These are phyloP conservation scores for Pachycephala philippinensis DNA, from an alignment of 2,113 vertebrate genomes.

Conservation along the genomic window DNA sequence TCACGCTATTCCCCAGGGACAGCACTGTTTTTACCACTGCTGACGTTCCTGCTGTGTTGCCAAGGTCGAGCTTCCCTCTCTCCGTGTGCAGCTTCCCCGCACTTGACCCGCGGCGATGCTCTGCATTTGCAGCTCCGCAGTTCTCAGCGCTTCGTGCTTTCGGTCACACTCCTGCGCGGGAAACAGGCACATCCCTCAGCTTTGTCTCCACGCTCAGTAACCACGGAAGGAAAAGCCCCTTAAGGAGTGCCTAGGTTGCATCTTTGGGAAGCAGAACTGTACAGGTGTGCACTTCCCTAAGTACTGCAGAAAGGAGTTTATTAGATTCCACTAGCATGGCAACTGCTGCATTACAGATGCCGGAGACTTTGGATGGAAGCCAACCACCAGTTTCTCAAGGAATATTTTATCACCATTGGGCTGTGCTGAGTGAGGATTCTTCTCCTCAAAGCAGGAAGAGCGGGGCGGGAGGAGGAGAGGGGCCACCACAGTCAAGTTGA, in stretches of 20 bases:
- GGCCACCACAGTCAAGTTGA: slow-evolving; percentile 15
- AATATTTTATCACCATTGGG: neutral
- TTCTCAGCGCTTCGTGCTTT: neutral
- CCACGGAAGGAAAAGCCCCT: neutral
- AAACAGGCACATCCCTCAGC: neutral
- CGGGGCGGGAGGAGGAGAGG: neutral
- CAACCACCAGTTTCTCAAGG: neutral
- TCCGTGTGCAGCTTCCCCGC: rapidly evolving
- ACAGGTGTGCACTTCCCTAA: slow-evolving; percentile 18
- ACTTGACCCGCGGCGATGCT: neutral
- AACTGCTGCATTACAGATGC: slow-evolving; percentile 14
- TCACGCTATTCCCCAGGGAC: rapidly evolving
- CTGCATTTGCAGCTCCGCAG: neutral
- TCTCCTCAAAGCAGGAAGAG: neutral
- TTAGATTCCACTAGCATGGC: slow-evolving; percentile 2
- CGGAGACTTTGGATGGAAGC: neutral
- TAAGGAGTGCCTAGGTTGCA: slow-evolving; percentile 15
- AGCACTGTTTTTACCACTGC: neutral
- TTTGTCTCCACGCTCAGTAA: neutral
- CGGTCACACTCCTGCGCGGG: rapidly evolving
- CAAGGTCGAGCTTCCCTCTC: neutral
- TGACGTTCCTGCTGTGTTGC: neutral
- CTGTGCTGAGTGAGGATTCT: neutral
- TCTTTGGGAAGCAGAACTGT: neutral
- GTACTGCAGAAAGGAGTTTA: neutral